Percentiles rank a stretch among this genome's conserved stretches.
Conservation (phyloP, 2,113 vertebrate species). For the Cyanistes caeruleus region DNA sequence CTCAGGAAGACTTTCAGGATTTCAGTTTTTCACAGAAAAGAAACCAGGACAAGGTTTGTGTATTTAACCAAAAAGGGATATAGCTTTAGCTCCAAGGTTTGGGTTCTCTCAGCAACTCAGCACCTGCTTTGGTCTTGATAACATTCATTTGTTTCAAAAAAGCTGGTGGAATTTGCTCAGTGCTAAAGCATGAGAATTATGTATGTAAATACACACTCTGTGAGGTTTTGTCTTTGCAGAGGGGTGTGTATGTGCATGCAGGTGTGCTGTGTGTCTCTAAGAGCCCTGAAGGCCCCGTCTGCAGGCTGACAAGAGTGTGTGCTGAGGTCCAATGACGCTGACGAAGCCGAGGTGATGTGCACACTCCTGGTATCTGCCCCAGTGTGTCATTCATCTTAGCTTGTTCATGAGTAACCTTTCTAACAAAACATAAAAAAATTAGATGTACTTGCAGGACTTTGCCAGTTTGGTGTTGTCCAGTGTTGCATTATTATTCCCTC, state of each 20-base stretch:
- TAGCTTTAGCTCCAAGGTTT: neutral
- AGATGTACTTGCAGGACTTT: neutral
- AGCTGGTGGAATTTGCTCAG: neutral
- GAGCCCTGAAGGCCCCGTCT: neutral
- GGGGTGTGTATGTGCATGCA: fast-evolving
- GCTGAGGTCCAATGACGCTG: neutral
- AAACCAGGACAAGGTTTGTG: neutral
- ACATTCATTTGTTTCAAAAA: neutral
- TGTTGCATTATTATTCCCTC: neutral
- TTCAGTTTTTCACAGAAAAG: neutral
- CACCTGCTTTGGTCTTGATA: neutral
- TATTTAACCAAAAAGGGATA: neutral
- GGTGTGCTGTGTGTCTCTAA: fast-evolving
- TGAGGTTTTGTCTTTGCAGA: neutral
- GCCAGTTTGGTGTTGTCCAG: neutral
- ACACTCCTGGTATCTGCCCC: neutral
- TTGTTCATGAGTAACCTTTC: neutral
- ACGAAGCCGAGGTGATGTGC: neutral
- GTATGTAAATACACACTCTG: fast-evolving
- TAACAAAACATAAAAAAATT: neutral
- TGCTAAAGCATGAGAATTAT: neutral
- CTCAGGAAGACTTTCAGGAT: neutral
- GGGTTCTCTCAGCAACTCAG: neutral
- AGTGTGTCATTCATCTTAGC: neutral
- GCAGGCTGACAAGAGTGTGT: neutral